Base-by-base conservation (phyloP, 1,140 invertebrate genomes). In the Heterodera carotae region DNA sequence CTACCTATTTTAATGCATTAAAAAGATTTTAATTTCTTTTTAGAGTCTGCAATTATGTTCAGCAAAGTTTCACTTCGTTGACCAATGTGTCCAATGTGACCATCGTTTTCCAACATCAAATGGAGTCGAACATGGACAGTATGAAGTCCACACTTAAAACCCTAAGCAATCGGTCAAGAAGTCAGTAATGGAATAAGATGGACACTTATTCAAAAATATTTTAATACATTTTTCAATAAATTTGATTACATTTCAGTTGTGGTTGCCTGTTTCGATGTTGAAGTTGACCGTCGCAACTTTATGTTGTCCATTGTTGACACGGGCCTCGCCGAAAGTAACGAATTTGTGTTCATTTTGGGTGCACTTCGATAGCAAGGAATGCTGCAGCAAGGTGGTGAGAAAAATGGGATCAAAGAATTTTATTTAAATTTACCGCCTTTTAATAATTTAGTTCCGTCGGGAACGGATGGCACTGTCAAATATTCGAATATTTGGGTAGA, bases 281-380 rank as follows among this genome's bases (percentile, higher is more conserved):
- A 33, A 59, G 36, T 39, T n/a, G 68, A 71, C 27, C 76, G 76
- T 29, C 80, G 81, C 15, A 64, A 81, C 36, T 82, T 82, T 56
- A 22, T 82, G 53, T 22, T 82, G 43, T 59, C 59, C 31, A 81
- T 76, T 33, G 39, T 75, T n/a, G 81, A 82, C 68, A 48, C 33
- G 29, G 75, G 71, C n/a, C 69, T 82, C 59, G 33, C 66, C 7
- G 22, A 12, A 12, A 84, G 48, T 18, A 76, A 82, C 39, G 81
- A 82, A 60, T 82, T 69, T 68, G 81, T 82, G 15, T 82, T 70
- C 31, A 75, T 82, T 18, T 31, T 82, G 31, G 39, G 74, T 18
- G 29, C 72, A 60, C n/a, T 82, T n/a, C 64, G 70, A 27, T 81
- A 59, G 59, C 82, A 84, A 59, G 81, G 81, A 64, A 84, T 77